phyloP scores from a whole-genome alignment of 2,797 vertebrate genomes.

The Rhinophrynus dorsalis region DNA sequence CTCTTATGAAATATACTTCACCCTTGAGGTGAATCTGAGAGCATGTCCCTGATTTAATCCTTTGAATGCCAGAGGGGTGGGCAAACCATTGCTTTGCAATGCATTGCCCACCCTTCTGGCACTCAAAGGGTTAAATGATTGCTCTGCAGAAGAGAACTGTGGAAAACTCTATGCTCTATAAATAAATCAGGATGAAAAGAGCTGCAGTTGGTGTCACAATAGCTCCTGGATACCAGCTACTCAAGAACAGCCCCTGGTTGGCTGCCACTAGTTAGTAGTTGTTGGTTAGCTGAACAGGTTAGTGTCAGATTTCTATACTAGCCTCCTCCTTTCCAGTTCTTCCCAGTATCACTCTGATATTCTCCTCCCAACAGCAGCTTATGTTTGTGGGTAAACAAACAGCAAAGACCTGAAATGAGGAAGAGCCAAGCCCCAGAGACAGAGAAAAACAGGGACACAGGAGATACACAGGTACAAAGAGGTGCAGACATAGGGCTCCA shows the following conservation, averaged over 20 bases:
- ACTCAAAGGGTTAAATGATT: too few species aligned
- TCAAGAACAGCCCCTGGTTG: neutral
- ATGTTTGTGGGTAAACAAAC: slow-evolving; percentile 46
- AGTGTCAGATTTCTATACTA: neutral
- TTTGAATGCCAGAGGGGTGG: too few species aligned
- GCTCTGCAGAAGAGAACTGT: too few species aligned
- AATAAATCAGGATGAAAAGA: too few species aligned
- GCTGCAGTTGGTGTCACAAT: too few species aligned
- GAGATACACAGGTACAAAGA: neutral
- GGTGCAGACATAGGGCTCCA: neutral
- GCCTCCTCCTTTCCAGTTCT: slow-evolving; percentile 1
- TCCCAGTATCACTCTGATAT: neutral
- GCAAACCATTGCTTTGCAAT: too few species aligned
- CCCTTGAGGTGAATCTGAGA: too few species aligned
- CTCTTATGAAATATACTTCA: too few species aligned
- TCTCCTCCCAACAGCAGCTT: slow-evolving; percentile 25
- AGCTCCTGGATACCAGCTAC: too few species aligned
- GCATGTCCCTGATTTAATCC: too few species aligned
- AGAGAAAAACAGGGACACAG: neutral
- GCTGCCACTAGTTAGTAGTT: neutral
- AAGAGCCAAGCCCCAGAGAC: slow-evolving; percentile 18
- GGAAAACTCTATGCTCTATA: too few species aligned
- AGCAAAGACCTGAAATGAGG: slow-evolving; percentile 32
- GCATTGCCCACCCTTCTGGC: too few species aligned
- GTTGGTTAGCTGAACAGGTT: neutral